Percentiles rank a stretch among this genome's conserved stretches.
Evolutionary conservation across 2,797 vertebrate species (phyloP).

Genomic region (Phyllotis vaccarum): DNA sequence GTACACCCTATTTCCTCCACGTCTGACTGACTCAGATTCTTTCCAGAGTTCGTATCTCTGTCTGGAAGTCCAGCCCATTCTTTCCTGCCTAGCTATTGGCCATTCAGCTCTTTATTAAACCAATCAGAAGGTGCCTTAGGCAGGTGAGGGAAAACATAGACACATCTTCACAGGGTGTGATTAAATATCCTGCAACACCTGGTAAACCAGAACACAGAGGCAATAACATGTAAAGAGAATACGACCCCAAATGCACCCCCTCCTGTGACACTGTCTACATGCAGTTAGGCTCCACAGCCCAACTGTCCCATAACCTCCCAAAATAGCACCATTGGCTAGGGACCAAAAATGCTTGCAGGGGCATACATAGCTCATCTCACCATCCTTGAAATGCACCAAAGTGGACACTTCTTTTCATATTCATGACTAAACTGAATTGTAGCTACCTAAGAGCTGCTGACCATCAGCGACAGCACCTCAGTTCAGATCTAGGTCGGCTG

Average conservation of each 20-base stretch:
- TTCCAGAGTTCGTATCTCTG: not conserved
- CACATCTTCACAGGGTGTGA: not conserved
- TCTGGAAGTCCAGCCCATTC: not conserved
- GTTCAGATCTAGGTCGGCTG: not conserved
- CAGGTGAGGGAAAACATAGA: not conserved
- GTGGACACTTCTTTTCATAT: not conserved
- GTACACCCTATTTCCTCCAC: not conserved
- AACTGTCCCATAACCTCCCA: not conserved
- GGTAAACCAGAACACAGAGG: not conserved
- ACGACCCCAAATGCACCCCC: not conserved
- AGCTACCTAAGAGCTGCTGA: not conserved
- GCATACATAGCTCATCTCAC: no score
- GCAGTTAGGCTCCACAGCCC: not conserved
- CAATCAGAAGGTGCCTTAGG: not conserved
- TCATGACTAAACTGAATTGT: not conserved
- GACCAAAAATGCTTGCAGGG: not conserved
- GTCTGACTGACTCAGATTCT: not conserved
- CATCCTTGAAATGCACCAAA: not conserved
- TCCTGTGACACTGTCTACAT: not conserved
- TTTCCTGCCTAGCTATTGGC: not conserved
- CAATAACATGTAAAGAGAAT: not conserved
- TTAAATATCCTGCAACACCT: not conserved
- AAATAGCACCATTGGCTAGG: not conserved
- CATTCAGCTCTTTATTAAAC: not conserved
- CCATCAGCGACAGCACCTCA: not conserved